phyloP scores from a whole-genome alignment of 2,113 vertebrate genomes.

The Neolamprologus falcicula region DNA sequence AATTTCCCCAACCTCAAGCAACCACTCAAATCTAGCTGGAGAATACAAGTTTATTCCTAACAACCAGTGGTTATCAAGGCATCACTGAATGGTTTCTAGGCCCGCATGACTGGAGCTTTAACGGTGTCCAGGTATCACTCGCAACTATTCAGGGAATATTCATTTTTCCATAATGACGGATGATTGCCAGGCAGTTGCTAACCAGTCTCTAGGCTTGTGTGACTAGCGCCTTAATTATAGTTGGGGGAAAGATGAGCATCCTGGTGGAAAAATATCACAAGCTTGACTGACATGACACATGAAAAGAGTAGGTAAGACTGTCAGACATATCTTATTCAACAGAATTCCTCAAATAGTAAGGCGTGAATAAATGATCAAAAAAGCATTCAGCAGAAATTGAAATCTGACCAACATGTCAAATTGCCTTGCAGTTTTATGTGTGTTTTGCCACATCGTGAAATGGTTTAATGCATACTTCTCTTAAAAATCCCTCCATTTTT shows the following conservation, averaged over 20 bases:
- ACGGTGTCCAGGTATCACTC: neutral
- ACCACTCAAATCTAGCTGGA: neutral
- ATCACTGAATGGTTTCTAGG: neutral
- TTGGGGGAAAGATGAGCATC: neutral
- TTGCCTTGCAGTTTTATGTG: neutral
- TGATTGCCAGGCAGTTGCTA: neutral
- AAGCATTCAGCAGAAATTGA: neutral
- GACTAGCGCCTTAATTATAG: neutral
- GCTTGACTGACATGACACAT: neutral
- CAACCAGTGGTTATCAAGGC: neutral
- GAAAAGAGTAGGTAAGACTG: neutral
- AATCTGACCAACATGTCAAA: neutral
- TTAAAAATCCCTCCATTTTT: neutral
- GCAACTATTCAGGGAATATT: neutral
- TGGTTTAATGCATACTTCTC: neutral
- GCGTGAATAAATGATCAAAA: neutral
- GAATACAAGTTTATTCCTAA: neutral
- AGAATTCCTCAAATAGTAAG: neutral
- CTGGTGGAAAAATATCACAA: neutral
- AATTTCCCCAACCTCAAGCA: neutral
- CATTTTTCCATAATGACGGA: neutral
- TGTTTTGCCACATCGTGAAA: neutral
- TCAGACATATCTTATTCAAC: neutral
- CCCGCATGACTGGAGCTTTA: neutral
- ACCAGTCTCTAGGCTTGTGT: neutral